These are phyloP conservation scores for Diachrysia chrysitis DNA, from an alignment of 2,888 invertebrate species.

Conservation along the genomic window DNA sequence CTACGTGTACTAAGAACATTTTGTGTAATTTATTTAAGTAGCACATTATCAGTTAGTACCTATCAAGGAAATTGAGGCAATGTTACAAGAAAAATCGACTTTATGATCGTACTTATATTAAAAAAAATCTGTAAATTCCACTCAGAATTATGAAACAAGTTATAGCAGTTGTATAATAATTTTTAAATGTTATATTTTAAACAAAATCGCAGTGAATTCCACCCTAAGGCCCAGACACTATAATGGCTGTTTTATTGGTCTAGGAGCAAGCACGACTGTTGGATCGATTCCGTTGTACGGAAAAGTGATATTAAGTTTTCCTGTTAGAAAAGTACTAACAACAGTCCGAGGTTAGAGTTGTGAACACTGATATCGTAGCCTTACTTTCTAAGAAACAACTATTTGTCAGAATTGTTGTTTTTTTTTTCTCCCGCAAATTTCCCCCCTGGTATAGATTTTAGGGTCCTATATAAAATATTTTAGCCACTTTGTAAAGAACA, in stretches of 20 bases:
- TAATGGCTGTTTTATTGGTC: constrained; percentile 1
- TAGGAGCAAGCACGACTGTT: background rate
- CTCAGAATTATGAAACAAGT: no score
- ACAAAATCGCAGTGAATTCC: background rate
- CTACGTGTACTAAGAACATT: no score
- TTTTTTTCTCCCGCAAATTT: no score
- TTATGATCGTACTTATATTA: no score
- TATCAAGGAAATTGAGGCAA: no score
- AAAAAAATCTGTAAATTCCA: no score
- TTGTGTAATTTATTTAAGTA: no score
- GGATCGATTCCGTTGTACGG: constrained; percentile 2
- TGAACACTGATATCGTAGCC: background rate
- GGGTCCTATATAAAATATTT: background rate
- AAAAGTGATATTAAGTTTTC: background rate
- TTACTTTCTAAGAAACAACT: background rate
- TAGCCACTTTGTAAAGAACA: background rate
- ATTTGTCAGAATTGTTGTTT: no score
- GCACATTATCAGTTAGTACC: no score
- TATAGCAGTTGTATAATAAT: background rate
- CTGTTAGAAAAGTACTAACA: background rate
- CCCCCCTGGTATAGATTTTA: background rate
- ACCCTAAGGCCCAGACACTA: background rate
- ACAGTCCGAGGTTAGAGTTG: background rate
- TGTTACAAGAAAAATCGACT: no score
- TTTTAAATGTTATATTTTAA: background rate